phyloP scores from a whole-genome alignment of 2,797 vertebrate species.

The Discoglossus pictus region DNA sequence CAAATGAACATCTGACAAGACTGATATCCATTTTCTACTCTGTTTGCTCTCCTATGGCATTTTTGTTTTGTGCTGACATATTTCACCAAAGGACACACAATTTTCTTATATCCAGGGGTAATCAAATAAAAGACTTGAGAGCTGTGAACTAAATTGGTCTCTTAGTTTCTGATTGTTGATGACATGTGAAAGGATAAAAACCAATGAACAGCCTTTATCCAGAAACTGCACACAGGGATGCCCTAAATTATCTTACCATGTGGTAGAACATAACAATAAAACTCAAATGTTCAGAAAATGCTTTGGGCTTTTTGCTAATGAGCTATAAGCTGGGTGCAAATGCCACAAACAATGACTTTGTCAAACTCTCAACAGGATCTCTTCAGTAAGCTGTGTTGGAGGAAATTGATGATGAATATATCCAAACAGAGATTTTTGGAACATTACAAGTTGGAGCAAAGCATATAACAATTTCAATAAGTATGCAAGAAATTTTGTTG shows the following conservation, averaged over 20 bases:
- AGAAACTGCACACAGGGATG: conserved; percentile 26
- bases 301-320: conserved; percentile 26
- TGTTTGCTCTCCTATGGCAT: not conserved
- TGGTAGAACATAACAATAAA: conserved; percentile 20
- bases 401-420: conserved; percentile 49
- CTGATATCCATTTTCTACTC: no score
- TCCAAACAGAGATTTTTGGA: conserved; percentile 50
- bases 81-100: not conserved
- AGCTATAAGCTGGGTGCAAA: conserved; percentile 19
- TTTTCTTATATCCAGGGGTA: not conserved
- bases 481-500: conserved; percentile 26
- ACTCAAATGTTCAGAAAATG: conserved; percentile 4
- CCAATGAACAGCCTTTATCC: conserved; percentile 16
- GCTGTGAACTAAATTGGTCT: conserved; percentile 21
- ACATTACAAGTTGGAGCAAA: conserved; percentile 40
- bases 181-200: conserved; percentile 24
- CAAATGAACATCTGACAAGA: no score
- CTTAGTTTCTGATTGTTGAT: conserved; percentile 18
- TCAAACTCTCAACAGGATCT: conserved; percentile 33
- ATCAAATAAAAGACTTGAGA: not conserved
- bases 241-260: conserved; percentile 27
- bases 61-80: not conserved
- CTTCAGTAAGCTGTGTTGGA: conserved; percentile 19
- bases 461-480: not conserved
- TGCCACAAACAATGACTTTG: conserved; percentile 26